Base-by-base conservation (phyloP, 2,113 vertebrate species). In the Donacobius atricapilla region DNA sequence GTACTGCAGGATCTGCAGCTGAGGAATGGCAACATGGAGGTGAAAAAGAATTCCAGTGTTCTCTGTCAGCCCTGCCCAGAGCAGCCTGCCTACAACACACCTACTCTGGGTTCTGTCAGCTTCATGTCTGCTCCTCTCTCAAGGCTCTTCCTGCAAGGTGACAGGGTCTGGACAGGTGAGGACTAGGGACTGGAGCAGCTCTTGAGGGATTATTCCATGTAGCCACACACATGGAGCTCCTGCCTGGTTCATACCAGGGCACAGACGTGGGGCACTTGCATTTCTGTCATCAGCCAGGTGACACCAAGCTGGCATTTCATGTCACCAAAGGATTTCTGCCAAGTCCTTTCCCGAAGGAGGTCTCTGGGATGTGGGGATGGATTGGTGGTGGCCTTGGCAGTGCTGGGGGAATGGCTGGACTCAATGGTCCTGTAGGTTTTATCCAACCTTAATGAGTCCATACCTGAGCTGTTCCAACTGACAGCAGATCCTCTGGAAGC, bases 161-260 rank as follows among this genome's bases (percentile, higher is more conserved):
- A 28, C 16, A 25, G 21, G 1, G 9, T 10, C 24, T 28, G 61
- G 6, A 30, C 12, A 27, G 35, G 7, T 1, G 39, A 79, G 37
- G 50, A 35, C 8, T n/a, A 20, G 1, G 33, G n/a, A 51, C 42
- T 5, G 28, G 28, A 70, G 88, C 61, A 71, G 82, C 25, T 28
- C 72, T 33, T 25, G n/a, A 7, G 28, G 4, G 18, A 22, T 0
- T 10, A 33, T 40, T 37, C 18, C 56, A 28, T 5, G 11, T 1
- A 27, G 50, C 18, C 44, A 25, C 82, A 15, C 42, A 17, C 1
- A 2, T 6, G 4, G 5, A 42, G 4, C n/a, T 35, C 30, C 56
- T 33, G 77, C 45, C 44, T 11, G 3, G 15, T 11, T 61, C 57
- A 8, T 0, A 35, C 9, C 13, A n/a, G 33, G 40, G 44, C 44